Evolutionary conservation across 1,140 invertebrate species (phyloP).

Genomic region (Acyrthosiphon pisum): DNA sequence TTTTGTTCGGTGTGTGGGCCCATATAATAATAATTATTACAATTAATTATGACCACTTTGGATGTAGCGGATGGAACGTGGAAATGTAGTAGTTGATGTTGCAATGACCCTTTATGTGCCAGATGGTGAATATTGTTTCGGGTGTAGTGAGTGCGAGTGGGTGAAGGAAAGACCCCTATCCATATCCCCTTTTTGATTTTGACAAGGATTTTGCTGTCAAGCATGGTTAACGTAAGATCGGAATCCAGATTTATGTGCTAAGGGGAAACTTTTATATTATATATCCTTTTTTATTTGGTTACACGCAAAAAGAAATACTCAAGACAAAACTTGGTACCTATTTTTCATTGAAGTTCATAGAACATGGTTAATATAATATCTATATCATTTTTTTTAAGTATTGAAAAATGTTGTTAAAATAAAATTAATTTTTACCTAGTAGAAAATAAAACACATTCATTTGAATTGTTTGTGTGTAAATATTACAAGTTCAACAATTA

Average conservation of each 20-base stretch:
- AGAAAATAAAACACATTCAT: neutral
- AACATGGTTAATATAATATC: neutral
- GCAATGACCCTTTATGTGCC: slow-evolving; percentile 54
- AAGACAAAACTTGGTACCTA: neutral
- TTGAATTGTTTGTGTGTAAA: neutral
- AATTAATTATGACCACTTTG: slow-evolving; percentile 52
- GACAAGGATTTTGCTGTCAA: slow-evolving; percentile 56
- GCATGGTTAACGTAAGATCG: slow-evolving; percentile 54
- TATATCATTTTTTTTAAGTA: neutral
- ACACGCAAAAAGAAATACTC: neutral
- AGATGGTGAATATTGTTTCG: slow-evolving; percentile 56
- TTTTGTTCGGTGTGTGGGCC: neutral
- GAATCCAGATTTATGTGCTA: slow-evolving; percentile 49
- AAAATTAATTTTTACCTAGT: neutral
- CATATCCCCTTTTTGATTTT: slow-evolving; percentile 56
- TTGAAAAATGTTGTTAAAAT: neutral
- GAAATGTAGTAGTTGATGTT: slow-evolving; percentile 37
- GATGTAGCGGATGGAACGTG: neutral
- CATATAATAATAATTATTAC: slow-evolving; percentile 54
- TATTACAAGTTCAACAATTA: neutral
- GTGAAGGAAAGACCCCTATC: slow-evolving; percentile 30
- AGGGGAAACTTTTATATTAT: slow-evolving; percentile 50
- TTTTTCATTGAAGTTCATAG: neutral
- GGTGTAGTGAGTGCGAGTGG: slow-evolving; percentile 25
- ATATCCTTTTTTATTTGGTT: slow-evolving; percentile 49